A percentile compares a stretch with the other conserved stretches of the same genome.
These are phyloP conservation scores for Polylopha cassiicola DNA, from an alignment of 2,888 invertebrate genomes.

Conservation along the genomic window DNA sequence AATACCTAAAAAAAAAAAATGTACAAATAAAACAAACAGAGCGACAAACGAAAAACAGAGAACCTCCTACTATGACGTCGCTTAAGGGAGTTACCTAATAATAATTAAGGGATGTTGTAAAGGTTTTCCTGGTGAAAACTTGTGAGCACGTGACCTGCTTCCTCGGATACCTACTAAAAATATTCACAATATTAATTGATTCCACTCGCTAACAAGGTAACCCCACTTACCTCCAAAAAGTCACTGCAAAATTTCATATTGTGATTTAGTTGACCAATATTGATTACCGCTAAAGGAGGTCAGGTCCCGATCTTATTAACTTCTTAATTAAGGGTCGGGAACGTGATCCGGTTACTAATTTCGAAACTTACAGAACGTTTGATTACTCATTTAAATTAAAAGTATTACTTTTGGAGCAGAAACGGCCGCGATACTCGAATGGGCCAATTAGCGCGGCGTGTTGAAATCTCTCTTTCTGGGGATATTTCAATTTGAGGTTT, in stretches of 20 bases:
- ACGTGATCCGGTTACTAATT: slow-evolving; percentile 57
- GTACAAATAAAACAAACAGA: too few relatives aligned
- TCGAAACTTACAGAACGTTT: slow-evolving; percentile 31
- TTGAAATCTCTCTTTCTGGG: slow-evolving; percentile 47
- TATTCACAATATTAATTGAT: slow-evolving; percentile 23
- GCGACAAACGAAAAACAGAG: too few relatives aligned
- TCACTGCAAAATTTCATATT: slow-evolving; percentile 31
- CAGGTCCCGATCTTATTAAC: slow-evolving; percentile 60
- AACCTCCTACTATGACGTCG: too few relatives aligned
- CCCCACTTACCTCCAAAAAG: slow-evolving; percentile 28
- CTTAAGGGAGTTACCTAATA: too few relatives aligned
- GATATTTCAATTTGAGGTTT: slow-evolving; percentile 47
- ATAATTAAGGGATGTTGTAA: too few relatives aligned
- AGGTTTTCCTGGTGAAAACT: slow-evolving; percentile 4
- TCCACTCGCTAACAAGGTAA: slow-evolving; percentile 35
- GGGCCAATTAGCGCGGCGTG: slow-evolving; percentile 56
- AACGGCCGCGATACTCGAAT: slow-evolving; percentile 39
- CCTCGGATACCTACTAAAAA: slow-evolving; percentile 10
- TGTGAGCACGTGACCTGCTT: too few relatives aligned
- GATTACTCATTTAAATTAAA: slow-evolving; percentile 21
- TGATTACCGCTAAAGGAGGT: slow-evolving; percentile 51
- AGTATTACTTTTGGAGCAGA: slow-evolving; percentile 28
- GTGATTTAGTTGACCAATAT: slow-evolving; percentile 47
- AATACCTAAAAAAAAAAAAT: too few relatives aligned
- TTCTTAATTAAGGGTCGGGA: slow-evolving; percentile 62